Conservation (phyloP, 2,797 vertebrate species). For the Pantherophis vulpinus region DNA sequence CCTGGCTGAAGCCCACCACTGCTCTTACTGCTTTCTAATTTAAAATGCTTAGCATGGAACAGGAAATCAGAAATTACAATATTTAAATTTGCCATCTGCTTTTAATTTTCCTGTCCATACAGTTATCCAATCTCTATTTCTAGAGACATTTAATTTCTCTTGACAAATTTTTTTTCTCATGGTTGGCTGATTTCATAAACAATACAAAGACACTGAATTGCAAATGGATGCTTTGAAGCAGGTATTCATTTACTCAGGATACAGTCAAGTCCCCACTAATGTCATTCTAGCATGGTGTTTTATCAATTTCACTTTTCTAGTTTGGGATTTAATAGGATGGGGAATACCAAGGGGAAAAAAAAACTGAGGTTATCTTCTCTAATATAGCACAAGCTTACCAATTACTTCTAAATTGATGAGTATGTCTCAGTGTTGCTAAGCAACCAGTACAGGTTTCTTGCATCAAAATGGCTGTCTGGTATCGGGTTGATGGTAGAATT, state of each 20-base stretch:
- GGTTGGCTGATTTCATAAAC: background rate
- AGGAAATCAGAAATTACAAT: slow-evolving; percentile 46
- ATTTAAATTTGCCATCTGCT: slow-evolving; percentile 53
- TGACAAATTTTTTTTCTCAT: slow-evolving; percentile 12
- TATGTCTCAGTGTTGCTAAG: background rate
- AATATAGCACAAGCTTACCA: background rate
- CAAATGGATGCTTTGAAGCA: background rate
- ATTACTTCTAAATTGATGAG: background rate
- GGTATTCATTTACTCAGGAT: background rate
- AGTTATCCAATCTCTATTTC: slow-evolving; percentile 12
- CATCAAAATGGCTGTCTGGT: background rate
- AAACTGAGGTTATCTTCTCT: background rate
- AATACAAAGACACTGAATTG: background rate
- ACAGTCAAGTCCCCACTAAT: background rate
- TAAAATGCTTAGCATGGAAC: slow-evolving; percentile 32
- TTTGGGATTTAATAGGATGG: background rate
- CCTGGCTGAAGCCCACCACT: too few species aligned
- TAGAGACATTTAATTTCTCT: background rate
- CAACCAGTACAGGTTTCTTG: background rate
- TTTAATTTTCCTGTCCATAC: slow-evolving; percentile 37
- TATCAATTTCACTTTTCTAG: background rate
- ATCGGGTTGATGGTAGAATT: background rate
- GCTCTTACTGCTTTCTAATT: slow-evolving; percentile 5
- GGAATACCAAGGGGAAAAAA: background rate
- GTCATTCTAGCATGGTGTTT: background rate